Evolutionary conservation across 2,888 invertebrate genomes (phyloP), one percentile per base, ranked within the genome.

Genomic region (Chesias legatella): DNA sequence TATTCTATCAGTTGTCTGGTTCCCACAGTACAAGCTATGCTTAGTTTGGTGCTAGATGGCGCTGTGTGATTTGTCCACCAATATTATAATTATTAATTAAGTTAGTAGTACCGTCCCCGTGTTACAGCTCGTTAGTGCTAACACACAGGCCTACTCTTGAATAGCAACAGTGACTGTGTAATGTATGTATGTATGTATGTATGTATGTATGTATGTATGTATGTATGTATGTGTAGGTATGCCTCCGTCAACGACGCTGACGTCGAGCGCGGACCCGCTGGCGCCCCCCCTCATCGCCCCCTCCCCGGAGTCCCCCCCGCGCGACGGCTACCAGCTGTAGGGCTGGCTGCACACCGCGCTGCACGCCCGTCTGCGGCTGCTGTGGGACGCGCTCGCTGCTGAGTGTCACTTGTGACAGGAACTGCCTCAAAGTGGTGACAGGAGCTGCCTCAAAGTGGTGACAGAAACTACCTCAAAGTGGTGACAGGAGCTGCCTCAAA

Each of bases 271-370:
- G 58, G 84, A 82, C 41, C 84, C 85, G 0, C 75, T 85, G 1
- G 56, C 84, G 1, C 84, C 84, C 0, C 82, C 85, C 0, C 71
- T 80, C 20, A 70, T 82, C 46, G 75, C 72, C 43, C 75, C 71
- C 65, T 40, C 73, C 67, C 45, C 52, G 65, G 24, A 58, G 74
- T 71, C 67, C 42, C 73, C 69, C 45, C 54, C 65, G 21, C 61
- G 76, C 17, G 53, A 73, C 23, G 75, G 69, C 8, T 81, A 80
- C 63, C 81, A 83, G 50, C 71, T 85, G 79, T 85, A 84, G 82
- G 69, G 69, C 59, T 46, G 73, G 56, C 55, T 79, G 22, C 58
- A 63, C 9, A 44, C 58, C 53, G 75, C 70, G 51, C 63, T 81
- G 35, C 65, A 57, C 63, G 50, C 53, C 69, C 35, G 46, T 49